phyloP scores from a whole-genome alignment of 23 tunicate species.

The Diplosoma virens region DNA sequence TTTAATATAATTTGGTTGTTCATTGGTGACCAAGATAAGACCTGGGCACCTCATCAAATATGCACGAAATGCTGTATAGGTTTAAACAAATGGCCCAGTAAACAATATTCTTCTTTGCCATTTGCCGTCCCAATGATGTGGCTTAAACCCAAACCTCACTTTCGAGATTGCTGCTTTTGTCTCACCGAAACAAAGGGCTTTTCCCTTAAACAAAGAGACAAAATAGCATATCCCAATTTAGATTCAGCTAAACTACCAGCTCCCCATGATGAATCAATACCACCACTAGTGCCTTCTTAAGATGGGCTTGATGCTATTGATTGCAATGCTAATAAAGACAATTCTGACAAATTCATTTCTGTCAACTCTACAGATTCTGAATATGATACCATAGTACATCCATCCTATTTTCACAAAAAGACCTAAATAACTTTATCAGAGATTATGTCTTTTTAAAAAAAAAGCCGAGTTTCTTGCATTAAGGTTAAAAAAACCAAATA shows the following conservation, averaged over 20 bases:
- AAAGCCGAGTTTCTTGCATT: no score
- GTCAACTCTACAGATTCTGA: no score
- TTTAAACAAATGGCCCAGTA: conserved; percentile 7
- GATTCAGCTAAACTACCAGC: conserved; percentile 22
- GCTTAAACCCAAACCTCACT: background rate
- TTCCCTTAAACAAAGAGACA: conserved; percentile 2
- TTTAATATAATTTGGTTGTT: no score
- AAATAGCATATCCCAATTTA: conserved; percentile 17
- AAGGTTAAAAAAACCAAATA: no score
- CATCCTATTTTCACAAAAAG: no score
- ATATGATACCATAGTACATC: no score
- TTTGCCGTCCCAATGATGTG: conserved; percentile 27
- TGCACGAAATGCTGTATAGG: conserved; percentile 16
- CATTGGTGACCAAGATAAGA: conserved; percentile 29
- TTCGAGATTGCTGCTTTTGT: conserved; percentile 25
- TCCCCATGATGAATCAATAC: conserved; percentile 8
- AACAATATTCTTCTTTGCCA: conserved; percentile 8
- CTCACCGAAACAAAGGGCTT: conserved; percentile 7
- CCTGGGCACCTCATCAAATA: conserved; percentile 24
- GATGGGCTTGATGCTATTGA: no score
- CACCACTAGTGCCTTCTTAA: no score
- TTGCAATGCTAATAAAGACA: no score
- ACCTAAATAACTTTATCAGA: no score
- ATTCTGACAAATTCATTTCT: no score
- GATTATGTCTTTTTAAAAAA: no score